These are phyloP conservation scores for Perithous albicinctus DNA, from an alignment of 2,888 invertebrate species.

Conservation along the genomic window DNA sequence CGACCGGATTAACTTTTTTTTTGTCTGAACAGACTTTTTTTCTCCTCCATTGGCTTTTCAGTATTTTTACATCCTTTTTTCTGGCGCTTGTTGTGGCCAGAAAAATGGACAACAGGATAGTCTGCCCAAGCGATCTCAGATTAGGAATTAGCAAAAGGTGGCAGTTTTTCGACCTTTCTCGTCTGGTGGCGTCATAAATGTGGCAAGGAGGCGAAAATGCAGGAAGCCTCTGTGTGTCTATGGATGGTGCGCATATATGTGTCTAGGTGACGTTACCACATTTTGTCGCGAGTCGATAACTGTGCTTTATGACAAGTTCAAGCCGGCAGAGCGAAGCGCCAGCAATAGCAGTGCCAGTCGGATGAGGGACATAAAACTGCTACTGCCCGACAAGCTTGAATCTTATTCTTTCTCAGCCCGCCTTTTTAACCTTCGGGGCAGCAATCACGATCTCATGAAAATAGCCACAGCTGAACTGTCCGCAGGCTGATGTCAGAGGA, in stretches of 20 bases:
- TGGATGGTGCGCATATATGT: background rate
- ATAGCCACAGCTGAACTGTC: no score
- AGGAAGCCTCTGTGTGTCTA: background rate
- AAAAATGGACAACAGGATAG: background rate
- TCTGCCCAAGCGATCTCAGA: background rate
- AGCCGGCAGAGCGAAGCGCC: background rate
- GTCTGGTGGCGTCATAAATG: background rate
- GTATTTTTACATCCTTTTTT: background rate
- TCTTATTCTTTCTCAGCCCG: background rate
- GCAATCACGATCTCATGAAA: background rate
- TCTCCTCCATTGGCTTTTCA: background rate
- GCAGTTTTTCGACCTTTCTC: constrained; percentile 7
- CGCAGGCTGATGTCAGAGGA: no score
- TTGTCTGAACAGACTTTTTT: background rate
- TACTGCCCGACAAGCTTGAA: constrained; percentile 25
- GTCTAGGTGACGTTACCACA: constrained; percentile 10
- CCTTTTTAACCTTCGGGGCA: constrained; percentile 7
- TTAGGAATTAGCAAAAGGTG: background rate
- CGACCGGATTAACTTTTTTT: background rate
- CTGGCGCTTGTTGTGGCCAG: background rate
- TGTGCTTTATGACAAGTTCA: constrained; percentile 21
- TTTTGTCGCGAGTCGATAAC: background rate
- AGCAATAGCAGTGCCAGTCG: background rate
- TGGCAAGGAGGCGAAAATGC: background rate
- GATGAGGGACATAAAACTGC: constrained; percentile 28